phyloP scores from a whole-genome alignment of 2,797 vertebrate genomes.

The Corythornis leucogaster region DNA sequence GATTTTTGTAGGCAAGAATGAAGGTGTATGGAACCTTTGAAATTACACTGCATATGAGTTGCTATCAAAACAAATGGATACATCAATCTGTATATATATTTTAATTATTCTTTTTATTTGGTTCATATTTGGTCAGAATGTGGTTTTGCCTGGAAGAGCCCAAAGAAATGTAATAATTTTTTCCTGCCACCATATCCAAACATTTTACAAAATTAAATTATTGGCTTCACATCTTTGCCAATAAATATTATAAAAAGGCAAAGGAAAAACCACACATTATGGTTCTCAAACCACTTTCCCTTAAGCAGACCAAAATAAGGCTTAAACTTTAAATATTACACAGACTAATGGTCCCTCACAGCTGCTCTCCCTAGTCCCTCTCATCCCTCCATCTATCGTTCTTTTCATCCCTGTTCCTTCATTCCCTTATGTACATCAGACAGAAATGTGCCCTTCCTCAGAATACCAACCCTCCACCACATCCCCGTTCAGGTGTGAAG shows the following conservation, averaged over 20 bases:
- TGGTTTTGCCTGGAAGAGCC: not conserved
- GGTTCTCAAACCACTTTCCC: not conserved
- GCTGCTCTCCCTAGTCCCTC: not conserved
- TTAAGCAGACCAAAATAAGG: not conserved
- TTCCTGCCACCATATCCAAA: not conserved
- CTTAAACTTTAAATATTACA: not conserved
- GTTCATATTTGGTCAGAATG: not conserved
- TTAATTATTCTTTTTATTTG: not conserved
- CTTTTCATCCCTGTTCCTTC: not conserved
- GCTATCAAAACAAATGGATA: not conserved
- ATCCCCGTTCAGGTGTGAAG: not conserved
- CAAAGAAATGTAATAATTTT: not conserved
- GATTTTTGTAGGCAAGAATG: not conserved
- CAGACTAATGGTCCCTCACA: too few species aligned
- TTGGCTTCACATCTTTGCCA: not conserved
- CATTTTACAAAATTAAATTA: slow-evolving; percentile 4
- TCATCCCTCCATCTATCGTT: not conserved
- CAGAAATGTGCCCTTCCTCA: not conserved
- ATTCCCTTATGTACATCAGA: not conserved
- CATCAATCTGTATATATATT: not conserved
- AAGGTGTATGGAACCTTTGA: not conserved
- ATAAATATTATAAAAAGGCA: not conserved
- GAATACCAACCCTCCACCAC: not conserved
- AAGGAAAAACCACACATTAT: not conserved
- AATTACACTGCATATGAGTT: not conserved